Conservation (phyloP, 2,113 vertebrate genomes). For the Sinocyclocheilus anshuiensis region DNA sequence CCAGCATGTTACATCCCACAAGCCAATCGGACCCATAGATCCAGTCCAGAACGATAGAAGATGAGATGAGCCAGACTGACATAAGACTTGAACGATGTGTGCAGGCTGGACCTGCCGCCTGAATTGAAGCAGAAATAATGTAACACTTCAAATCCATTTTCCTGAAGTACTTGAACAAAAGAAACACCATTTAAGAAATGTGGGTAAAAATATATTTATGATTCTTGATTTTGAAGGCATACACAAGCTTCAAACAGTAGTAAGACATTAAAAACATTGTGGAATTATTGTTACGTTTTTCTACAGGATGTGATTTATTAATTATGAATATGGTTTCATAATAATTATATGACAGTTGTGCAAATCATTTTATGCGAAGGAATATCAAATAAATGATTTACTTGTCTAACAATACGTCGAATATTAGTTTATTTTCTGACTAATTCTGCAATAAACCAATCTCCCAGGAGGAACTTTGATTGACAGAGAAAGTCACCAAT, state of each 20-base stretch:
- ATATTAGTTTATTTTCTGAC: neutral
- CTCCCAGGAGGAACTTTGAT: slow-evolving; percentile 9
- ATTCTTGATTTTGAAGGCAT: neutral
- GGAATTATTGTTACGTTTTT: neutral
- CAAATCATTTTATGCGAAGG: neutral
- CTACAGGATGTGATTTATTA: neutral
- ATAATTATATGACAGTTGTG: neutral
- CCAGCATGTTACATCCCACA: slow-evolving; percentile 74
- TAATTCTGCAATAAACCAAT: neutral
- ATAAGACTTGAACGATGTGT: neutral
- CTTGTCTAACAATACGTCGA: neutral
- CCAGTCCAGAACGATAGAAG: slow-evolving; percentile 72
- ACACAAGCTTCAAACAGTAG: no score
- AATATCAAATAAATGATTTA: slow-evolving; percentile 21
- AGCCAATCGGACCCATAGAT: slow-evolving; percentile 70
- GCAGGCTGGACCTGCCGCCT: slow-evolving; percentile 20
- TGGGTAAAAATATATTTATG: no score
- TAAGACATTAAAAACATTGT: neutral
- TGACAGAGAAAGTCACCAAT: slow-evolving; percentile 49
- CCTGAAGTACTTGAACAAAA: slow-evolving; percentile 15
- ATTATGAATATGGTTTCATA: neutral
- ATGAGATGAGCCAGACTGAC: slow-evolving; percentile 71
- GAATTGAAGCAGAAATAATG: neutral
- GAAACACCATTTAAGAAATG: neutral
- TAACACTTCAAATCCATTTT: neutral